These are phyloP conservation scores for Trochalopteron elliotii DNA, from an alignment of 2,113 vertebrate genomes.

Conservation along the genomic window DNA sequence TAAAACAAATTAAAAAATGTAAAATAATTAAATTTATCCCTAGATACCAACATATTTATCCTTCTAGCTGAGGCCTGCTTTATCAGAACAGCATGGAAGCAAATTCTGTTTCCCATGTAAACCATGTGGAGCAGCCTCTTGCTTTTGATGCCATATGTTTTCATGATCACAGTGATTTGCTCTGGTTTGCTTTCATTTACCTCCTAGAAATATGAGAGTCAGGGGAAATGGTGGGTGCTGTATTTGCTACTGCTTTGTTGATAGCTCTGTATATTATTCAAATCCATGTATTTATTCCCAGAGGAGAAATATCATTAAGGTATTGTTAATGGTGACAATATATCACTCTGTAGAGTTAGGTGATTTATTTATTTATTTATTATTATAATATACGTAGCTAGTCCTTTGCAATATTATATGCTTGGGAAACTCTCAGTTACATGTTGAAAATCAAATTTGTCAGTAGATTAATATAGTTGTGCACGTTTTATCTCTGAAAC, in stretches of 20 bases:
- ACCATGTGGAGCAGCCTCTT: neutral
- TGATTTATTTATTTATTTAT: neutral
- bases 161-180: constrained; percentile 51
- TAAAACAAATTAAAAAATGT: neutral
- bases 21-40: constrained; percentile 42
- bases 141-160: constrained; percentile 38
- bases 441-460: neutral
- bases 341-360: neutral
- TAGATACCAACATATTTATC: constrained; percentile 5
- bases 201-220: constrained; percentile 33
- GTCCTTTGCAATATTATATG: neutral
- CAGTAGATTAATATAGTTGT: neutral
- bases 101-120: constrained; percentile 45
- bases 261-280: neutral
- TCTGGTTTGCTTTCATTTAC: constrained; percentile 53
- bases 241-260: neutral
- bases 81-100: constrained; percentile 28
- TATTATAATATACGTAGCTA: neutral
- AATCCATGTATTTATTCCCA: constrained; percentile 22
- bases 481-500: neutral
- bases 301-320: constrained; percentile 6
- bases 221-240: constrained; percentile 14
- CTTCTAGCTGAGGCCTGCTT: neutral
- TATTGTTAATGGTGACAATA: neutral
- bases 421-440: neutral